Percentiles rank a stretch among this genome's conserved stretches.
phyloP scores from a whole-genome alignment of 2,888 invertebrate genomes.

The Augiades crinisus region DNA sequence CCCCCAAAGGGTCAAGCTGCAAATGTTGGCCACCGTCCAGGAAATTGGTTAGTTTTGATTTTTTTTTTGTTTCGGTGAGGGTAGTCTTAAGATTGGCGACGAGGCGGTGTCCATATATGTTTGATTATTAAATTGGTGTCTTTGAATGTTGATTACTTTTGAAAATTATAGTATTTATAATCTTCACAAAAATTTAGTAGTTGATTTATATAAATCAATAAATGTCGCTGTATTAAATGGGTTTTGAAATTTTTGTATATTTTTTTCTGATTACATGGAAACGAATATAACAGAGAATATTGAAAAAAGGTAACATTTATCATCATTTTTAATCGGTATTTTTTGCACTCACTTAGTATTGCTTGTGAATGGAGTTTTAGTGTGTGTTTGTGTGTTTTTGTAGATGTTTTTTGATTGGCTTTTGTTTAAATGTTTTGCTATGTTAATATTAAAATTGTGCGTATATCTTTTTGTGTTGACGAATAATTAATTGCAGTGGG shows the following conservation, averaged over 20 bases:
- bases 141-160: neutral
- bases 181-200: no score
- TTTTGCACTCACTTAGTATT: neutral
- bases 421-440: no score
- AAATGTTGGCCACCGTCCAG: constrained; percentile 85
- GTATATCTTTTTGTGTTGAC: no score
- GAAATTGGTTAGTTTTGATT: constrained; percentile 85
- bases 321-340: neutral
- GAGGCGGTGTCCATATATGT: no score
- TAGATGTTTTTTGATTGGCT: constrained; percentile 12
- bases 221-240: no score
- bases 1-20: constrained; percentile 72
- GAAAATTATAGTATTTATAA: no score
- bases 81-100: constrained; percentile 29
- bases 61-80: constrained; percentile 33
- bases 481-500: no score
- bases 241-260: no score
- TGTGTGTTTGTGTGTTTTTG: constrained; percentile 7
- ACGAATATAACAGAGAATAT: neutral
- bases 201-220: no score
- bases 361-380: constrained; percentile 16
- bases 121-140: neutral
- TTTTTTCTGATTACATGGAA: no score
- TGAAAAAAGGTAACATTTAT: neutral
- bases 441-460: no score